A percentile compares a stretch with the other conserved stretches of the same genome.
These are phyloP conservation scores for Acipenser ruthenus DNA, from an alignment of 2,797 vertebrate genomes.

Conservation along the genomic window DNA sequence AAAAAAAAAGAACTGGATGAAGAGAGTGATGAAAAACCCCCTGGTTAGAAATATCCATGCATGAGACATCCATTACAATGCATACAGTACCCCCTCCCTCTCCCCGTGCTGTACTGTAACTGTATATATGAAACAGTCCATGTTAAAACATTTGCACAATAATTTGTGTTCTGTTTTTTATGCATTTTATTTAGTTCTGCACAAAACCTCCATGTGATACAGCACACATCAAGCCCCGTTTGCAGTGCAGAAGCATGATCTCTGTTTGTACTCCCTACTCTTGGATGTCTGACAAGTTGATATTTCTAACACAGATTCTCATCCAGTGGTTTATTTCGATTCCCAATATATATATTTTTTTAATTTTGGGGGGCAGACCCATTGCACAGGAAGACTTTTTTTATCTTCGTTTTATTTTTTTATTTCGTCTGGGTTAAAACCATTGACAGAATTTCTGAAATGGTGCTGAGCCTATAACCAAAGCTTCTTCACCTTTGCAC, in stretches of 20 bases:
- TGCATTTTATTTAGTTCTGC: too few relatives aligned
- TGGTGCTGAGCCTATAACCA: constrained; percentile 54
- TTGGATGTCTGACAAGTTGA: constrained; percentile 93
- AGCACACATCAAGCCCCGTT: too few relatives aligned
- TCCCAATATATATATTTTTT: constrained; percentile 37
- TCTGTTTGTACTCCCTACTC: too few relatives aligned
- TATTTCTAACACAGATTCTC: constrained; percentile 94
- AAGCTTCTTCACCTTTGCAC: constrained; percentile 43
- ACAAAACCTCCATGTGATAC: too few relatives aligned
- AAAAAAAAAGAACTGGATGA: constrained; percentile 63
- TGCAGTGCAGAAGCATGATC: too few relatives aligned
- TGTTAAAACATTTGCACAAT: too few relatives aligned
- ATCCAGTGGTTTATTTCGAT: constrained; percentile 76
- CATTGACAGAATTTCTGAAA: constrained; percentile 63
- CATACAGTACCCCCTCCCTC: constrained; percentile 31
- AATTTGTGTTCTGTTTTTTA: too few relatives aligned
- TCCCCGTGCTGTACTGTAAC: too few relatives aligned
- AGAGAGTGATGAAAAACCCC: constrained; percentile 64
- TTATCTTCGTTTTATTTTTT: constrained; percentile 30
- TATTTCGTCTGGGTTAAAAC: constrained; percentile 34
- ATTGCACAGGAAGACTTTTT: constrained; percentile 94
- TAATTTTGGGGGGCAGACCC: constrained; percentile 69
- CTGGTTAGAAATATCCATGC: constrained; percentile 93
- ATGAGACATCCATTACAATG: constrained; percentile 97
- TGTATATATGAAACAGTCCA: too few relatives aligned